These are phyloP conservation scores for Plodia interpunctella DNA, from an alignment of 1,140 invertebrate species.

Conservation along the genomic window DNA sequence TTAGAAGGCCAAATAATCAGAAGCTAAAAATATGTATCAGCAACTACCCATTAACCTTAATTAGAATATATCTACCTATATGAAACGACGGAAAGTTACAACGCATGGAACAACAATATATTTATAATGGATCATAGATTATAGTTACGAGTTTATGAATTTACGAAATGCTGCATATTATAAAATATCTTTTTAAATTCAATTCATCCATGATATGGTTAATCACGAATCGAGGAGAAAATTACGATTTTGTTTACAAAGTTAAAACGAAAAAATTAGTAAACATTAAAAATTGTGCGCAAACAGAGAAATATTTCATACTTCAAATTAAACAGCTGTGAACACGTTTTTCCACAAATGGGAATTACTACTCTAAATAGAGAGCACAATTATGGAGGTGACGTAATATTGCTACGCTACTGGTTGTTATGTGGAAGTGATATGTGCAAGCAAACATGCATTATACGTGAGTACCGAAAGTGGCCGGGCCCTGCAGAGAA, in stretches of 20 bases:
- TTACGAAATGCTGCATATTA: no score
- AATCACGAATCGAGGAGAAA: background rate
- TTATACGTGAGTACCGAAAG: background rate
- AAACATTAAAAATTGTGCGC: no score
- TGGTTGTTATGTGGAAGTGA: background rate
- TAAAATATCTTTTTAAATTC: background rate
- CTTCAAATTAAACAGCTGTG: no score
- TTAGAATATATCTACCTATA: background rate
- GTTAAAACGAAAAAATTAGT: no score
- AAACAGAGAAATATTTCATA: no score
- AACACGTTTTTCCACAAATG: no score
- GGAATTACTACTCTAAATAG: no score
- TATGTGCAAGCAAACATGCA: background rate
- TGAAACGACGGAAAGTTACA: background rate
- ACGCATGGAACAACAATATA: background rate
- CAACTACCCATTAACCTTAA: constrained; percentile 10
- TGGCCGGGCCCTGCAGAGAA: constrained; percentile 36
- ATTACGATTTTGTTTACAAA: no score
- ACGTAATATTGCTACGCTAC: no score
- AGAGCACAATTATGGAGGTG: no score
- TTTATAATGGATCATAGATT: background rate
- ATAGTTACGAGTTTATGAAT: background rate
- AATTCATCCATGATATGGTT: background rate
- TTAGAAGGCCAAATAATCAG: background rate
- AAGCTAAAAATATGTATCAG: constrained; percentile 4